Percentiles rank a stretch among this genome's conserved stretches.
Evolutionary conservation across 2,113 vertebrate genomes (phyloP).

Genomic region (Platichthys stellatus): DNA sequence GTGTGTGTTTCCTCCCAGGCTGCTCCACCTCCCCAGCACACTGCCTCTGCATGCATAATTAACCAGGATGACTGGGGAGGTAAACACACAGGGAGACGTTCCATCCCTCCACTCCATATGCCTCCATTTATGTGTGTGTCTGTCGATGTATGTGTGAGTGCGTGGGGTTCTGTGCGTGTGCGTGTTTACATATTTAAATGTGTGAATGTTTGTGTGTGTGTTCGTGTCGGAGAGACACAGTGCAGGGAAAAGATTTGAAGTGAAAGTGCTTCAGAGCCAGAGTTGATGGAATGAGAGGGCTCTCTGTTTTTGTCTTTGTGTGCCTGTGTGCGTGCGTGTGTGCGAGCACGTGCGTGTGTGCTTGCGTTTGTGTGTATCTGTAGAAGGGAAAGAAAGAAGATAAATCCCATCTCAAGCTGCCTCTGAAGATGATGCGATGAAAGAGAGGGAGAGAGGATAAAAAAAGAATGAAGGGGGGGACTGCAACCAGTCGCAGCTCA

Average conservation of each 20-base stretch:
- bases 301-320: slow-evolving; percentile 29
- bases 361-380: not conserved
- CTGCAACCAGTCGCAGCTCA: slow-evolving; percentile 69
- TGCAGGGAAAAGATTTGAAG: slow-evolving; percentile 61
- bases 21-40: slow-evolving; percentile 66
- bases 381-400: slow-evolving; percentile 48
- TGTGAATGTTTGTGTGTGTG: slow-evolving; percentile 24
- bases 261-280: slow-evolving; percentile 51
- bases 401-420: slow-evolving; percentile 78
- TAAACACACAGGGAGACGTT: slow-evolving; percentile 74
- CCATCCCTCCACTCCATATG: slow-evolving; percentile 52
- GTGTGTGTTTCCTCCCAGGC: slow-evolving; percentile 62
- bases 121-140: slow-evolving; percentile 33
- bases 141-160: slow-evolving; percentile 5
- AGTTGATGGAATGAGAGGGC: slow-evolving; percentile 58
- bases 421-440: slow-evolving; percentile 79
- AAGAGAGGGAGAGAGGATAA: slow-evolving; percentile 72
- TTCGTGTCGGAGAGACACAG: slow-evolving; percentile 64
- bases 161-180: not conserved
- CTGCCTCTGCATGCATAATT: slow-evolving; percentile 80
- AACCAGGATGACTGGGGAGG: slow-evolving; percentile 73
- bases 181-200: not conserved
- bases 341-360: not conserved
- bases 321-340: not conserved
- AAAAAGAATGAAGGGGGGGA: slow-evolving; percentile 61